Base-by-base conservation (phyloP, 2,113 vertebrate species). In the Pyrgilauda ruficollis region DNA sequence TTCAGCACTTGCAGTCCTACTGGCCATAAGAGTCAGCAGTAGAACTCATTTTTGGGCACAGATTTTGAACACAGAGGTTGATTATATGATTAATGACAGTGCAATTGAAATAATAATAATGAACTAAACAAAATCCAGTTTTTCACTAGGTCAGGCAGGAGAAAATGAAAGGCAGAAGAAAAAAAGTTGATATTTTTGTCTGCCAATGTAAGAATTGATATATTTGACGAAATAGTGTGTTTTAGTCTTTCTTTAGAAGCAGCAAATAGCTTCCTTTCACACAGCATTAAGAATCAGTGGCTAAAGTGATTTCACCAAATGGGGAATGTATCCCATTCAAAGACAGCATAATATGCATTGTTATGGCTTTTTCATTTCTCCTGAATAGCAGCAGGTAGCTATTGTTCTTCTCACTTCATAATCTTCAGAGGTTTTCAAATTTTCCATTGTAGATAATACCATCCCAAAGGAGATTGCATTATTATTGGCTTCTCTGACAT, bases 401-500 rank as follows among this genome's bases (percentile, higher is more conserved):
- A 92, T 93, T 93, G 82, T 90, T 93, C 67, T 85, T 95, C 63
- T 80, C 63, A 70, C 70, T 88, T 87, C 47, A 59, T 89, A 84
- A 84, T 74, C 46, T 89, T 77, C 75, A 74, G 72, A 88, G 37
- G 11, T 86, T 93, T 93, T 86, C 59, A 88, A 58, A 86, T 92
- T 86, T 94, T 90, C 59, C 26, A 46, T 62, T 88, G 33, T 47
- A 92, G 64, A 66, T 94, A 93, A 84, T 62, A 27, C 23, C 7
- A 80, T 59, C 43, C 55, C 52, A 84, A 76, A 92, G 30, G 15
- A 11, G 68, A 79, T 8, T 92, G 27, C 27, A 59, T 86, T 86
- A 46, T 88, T 93, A 72, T 44, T 89, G 39, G 22, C n/a, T 83
- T 93, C 90, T 55, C 33, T 0, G 10, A 50, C 58, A 73, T 56